These are phyloP conservation scores for Metopia argyrocephala DNA, from an alignment of 2,888 invertebrate genomes.

Conservation along the genomic window DNA sequence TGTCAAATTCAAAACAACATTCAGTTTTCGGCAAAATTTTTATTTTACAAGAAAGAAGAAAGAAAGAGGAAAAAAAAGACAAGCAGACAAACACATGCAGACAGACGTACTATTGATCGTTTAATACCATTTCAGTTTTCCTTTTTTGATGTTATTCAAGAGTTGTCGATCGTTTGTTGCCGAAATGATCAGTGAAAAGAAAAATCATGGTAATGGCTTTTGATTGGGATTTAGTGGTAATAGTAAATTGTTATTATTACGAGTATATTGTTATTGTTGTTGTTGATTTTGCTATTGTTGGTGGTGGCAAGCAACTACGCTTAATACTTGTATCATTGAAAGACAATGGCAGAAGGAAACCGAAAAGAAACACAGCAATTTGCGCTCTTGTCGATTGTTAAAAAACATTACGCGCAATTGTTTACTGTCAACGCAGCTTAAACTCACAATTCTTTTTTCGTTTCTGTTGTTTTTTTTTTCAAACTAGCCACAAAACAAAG, in stretches of 20 bases:
- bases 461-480: neutral
- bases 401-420: conserved; percentile 67
- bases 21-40: conserved; percentile 54
- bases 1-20: neutral
- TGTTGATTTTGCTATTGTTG: conserved; percentile 29
- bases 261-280: neutral
- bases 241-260: conserved; percentile 54
- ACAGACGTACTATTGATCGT: conserved; percentile 16
- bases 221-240: conserved; percentile 63
- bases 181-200: conserved; percentile 52
- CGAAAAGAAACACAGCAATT: conserved; percentile 64
- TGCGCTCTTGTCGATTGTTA: conserved; percentile 66
- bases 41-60: conserved; percentile 27
- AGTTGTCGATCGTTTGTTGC: conserved; percentile 40
- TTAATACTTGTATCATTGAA: conserved; percentile 17
- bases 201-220: conserved; percentile 63
- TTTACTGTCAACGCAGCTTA: conserved; percentile 65
- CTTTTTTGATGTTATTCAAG: no score
- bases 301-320: no score
- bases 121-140: conserved; percentile 18
- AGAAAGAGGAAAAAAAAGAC: conserved; percentile 2
- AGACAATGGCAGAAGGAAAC: conserved; percentile 43
- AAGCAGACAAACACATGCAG: neutral
- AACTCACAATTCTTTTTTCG: conserved; percentile 53
- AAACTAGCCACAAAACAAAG: conserved; percentile 20